These are phyloP conservation scores for Gonioctena quinquepunctata DNA, from an alignment of 1,140 invertebrate species.

Conservation along the genomic window DNA sequence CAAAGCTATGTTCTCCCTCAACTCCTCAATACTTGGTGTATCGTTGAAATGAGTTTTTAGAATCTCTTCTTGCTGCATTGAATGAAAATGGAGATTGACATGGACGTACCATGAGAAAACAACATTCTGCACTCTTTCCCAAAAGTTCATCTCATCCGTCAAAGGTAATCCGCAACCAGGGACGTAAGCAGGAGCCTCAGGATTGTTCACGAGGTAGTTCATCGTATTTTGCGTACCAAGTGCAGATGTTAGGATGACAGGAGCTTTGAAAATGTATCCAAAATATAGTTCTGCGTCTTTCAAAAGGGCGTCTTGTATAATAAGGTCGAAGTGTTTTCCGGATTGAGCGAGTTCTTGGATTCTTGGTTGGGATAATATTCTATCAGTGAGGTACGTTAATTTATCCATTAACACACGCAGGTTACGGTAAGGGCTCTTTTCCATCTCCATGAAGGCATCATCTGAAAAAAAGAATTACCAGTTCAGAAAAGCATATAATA, in stretches of 20 bases:
- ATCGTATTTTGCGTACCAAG: not conserved
- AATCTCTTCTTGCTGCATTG: not conserved
- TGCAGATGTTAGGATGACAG: conserved; percentile 9
- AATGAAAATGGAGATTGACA: not conserved
- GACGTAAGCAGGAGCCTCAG: not conserved
- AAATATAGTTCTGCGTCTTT: conserved; percentile 18
- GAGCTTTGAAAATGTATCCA: conserved; percentile 18
- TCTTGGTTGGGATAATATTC: not conserved
- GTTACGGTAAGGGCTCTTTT: not conserved
- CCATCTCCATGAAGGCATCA: not conserved
- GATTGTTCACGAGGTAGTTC: not conserved
- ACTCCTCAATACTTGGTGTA: not conserved
- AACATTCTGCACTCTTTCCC: not conserved
- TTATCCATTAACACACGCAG: not conserved
- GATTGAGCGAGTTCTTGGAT: conserved; percentile 9
- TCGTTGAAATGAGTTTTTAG: not conserved
- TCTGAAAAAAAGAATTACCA: not conserved
- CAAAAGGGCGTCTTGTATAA: conserved; percentile 16
- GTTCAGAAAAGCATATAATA: no score
- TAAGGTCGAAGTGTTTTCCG: conserved; percentile 11
- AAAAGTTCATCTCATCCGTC: not conserved
- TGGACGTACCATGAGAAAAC: not conserved
- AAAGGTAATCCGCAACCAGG: not conserved
- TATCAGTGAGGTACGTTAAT: not conserved
- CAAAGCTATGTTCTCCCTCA: conserved; percentile 44